These are phyloP conservation scores for Oeneis ivallda DNA, from an alignment of 2,888 invertebrate species.

Conservation along the genomic window DNA sequence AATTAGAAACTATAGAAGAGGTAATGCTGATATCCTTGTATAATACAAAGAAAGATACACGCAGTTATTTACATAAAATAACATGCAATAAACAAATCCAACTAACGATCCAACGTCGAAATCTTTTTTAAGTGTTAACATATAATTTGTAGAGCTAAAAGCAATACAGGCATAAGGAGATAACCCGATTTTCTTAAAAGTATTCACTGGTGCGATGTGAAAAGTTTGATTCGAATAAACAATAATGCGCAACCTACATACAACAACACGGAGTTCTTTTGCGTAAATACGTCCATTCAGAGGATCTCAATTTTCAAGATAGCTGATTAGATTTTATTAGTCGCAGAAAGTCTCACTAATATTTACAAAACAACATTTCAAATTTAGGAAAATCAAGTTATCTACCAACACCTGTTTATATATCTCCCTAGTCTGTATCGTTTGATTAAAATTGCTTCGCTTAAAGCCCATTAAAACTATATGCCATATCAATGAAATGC, in stretches of 20 bases:
- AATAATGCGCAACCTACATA: too few relatives aligned
- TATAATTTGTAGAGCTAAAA: background rate
- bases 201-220: too few relatives aligned
- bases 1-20: background rate
- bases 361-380: too few relatives aligned
- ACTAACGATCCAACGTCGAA: background rate
- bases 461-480: background rate
- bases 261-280: too few relatives aligned
- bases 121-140: background rate
- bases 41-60: background rate
- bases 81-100: background rate
- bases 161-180: background rate
- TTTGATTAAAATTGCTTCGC: background rate
- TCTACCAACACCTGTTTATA: too few relatives aligned
- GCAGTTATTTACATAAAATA: background rate
- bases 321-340: too few relatives aligned
- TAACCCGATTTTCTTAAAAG: background rate
- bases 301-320: too few relatives aligned
- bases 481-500: background rate
- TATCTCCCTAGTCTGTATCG: background rate
- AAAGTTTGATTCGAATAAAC: too few relatives aligned
- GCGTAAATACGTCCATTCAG: too few relatives aligned
- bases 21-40: background rate
- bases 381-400: background rate
- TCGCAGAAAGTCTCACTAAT: too few relatives aligned